Conservation (phyloP, 1,140 invertebrate species). For the Babylonia areolata region DNA sequence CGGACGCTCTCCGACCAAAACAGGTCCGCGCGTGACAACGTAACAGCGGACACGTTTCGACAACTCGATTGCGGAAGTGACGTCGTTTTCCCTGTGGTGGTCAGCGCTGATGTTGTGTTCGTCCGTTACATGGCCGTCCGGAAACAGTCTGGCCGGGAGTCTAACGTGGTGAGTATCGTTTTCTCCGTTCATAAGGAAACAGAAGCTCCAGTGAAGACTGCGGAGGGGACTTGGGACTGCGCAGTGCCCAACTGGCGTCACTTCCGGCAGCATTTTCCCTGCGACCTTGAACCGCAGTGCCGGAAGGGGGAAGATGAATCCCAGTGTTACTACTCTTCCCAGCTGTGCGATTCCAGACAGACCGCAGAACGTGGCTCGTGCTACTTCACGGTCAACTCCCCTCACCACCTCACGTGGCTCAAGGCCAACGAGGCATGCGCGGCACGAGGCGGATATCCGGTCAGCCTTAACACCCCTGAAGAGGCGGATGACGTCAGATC, state of each 20-base stretch:
- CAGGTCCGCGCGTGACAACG: background rate
- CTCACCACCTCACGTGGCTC: background rate
- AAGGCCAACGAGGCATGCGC: constrained; percentile 14
- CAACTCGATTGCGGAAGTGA: background rate
- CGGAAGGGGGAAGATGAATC: constrained; percentile 19
- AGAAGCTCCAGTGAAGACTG: background rate
- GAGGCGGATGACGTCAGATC: background rate
- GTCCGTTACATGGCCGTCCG: background rate
- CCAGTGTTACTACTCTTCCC: background rate
- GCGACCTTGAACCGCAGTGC: constrained; percentile 13
- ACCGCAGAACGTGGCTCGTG: background rate
- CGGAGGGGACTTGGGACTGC: constrained; percentile 13
- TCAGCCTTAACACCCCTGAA: constrained; percentile 8
- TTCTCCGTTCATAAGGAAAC: background rate
- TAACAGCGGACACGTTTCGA: background rate
- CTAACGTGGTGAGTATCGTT: background rate
- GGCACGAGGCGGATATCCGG: background rate
- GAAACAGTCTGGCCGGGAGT: background rate
- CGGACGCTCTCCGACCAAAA: background rate
- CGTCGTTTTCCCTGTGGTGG: background rate
- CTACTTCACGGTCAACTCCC: background rate
- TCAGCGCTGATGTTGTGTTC: background rate
- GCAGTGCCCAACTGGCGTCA: constrained; percentile 25
- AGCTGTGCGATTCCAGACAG: background rate
- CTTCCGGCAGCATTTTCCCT: constrained; percentile 16